Percentiles rank a stretch among this genome's conserved stretches.
phyloP scores from a whole-genome alignment of 2,113 vertebrate genomes.

The Rhodinocichla rosea region DNA sequence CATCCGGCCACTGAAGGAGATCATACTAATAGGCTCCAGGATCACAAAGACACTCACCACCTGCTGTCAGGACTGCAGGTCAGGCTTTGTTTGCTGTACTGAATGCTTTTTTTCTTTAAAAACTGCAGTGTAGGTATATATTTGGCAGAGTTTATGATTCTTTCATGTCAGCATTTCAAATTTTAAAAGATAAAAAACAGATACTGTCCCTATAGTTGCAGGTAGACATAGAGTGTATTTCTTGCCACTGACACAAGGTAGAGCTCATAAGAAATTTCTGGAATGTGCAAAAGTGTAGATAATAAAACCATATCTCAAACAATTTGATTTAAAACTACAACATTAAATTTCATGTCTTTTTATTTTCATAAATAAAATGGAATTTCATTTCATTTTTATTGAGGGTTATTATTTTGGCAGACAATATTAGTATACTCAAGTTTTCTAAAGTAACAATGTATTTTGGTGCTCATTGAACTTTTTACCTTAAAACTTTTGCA shows the following conservation, averaged over 20 bases:
- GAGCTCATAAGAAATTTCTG: neutral
- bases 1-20: slow-evolving; percentile 21
- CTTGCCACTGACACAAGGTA: neutral
- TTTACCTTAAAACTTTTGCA: neutral
- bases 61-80: slow-evolving; percentile 14
- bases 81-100: slow-evolving; percentile 30
- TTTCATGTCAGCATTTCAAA: neutral
- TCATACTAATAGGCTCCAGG: slow-evolving; percentile 43
- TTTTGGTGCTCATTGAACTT: neutral
- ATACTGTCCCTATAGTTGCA: neutral
- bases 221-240: neutral
- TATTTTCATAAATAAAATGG: neutral
- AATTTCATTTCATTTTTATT: neutral
- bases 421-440: neutral
- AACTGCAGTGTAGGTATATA: neutral
- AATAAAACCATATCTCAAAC: neutral
- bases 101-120: slow-evolving; percentile 6
- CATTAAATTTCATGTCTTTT: neutral
- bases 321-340: neutral
- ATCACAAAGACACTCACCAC: slow-evolving; percentile 49
- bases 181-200: neutral
- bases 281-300: neutral
- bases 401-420: neutral
- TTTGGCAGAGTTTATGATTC: neutral
- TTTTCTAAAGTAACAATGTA: neutral